Percentiles rank a stretch among this genome's conserved stretches.
Conservation (phyloP, 2,888 invertebrate species). For the Apamea crenata region DNA sequence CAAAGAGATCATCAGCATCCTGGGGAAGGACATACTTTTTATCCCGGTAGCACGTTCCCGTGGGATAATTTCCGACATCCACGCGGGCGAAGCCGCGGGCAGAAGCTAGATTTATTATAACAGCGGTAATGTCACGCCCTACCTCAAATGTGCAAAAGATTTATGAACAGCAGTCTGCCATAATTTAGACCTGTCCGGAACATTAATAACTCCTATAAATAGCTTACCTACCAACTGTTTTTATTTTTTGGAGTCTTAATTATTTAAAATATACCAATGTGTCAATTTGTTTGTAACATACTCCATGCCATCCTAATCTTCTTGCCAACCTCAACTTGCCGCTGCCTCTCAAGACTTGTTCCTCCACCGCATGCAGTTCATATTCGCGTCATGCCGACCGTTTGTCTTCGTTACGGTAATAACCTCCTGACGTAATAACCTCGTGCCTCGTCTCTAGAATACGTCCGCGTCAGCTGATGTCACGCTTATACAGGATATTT, state of each 20-base stretch:
- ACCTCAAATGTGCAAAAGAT: not conserved
- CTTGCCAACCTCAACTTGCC: not conserved
- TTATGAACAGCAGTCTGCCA: conserved; percentile 10
- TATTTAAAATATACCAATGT: not conserved
- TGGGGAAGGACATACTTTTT: no score
- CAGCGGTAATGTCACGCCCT: not conserved
- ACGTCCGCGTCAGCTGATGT: conserved; percentile 62
- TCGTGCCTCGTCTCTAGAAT: conserved; percentile 60
- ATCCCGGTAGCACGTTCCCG: no score
- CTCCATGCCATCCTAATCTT: not conserved
- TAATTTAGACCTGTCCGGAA: not conserved
- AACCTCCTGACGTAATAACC: conserved; percentile 66
- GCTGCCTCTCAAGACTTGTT: conserved; percentile 28
- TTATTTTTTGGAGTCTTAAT: not conserved
- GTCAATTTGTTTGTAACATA: not conserved
- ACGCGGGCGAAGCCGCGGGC: no score
- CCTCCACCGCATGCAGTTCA: conserved; percentile 66
- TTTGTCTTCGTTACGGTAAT: conserved; percentile 82
- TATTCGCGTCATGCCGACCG: conserved; percentile 75
- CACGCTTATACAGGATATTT: conserved; percentile 50
- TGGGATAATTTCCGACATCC: no score
- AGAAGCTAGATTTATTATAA: conserved; percentile 8
- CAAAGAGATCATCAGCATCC: no score
- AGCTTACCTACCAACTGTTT: not conserved
- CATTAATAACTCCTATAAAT: not conserved